Base-by-base conservation (phyloP, 2,113 vertebrate species). In the Gobiocypris rarus region DNA sequence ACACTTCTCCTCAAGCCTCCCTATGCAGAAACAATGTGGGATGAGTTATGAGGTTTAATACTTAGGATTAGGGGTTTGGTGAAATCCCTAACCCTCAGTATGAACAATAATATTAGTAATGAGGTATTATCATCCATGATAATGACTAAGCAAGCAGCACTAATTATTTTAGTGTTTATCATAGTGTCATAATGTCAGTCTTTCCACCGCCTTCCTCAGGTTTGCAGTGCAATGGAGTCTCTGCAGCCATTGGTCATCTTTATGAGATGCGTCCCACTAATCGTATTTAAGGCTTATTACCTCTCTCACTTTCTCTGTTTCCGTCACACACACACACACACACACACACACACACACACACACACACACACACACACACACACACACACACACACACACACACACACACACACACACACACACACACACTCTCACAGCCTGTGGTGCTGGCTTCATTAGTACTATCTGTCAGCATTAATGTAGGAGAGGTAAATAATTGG, bases 401-500 rank as follows among this genome's bases (percentile, higher is more conserved):
- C 31, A 43, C 8, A 22, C 45, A 24, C 83, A 69, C 31, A 45
- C 9, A 22, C 48, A 24, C 83, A 70, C 34, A 31, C 9, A n/a
- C 31, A 24, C 83, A 58, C 31, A 45, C 56, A 7, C 48, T 17
- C 9, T 19, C 63, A 1, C 17, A 67, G 11, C 38, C n/a, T 69
- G 84, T 63, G 65, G 69, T 78, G 34, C 65, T 45, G 74, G 59
- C 63, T 74, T 83, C n/a, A 82, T 85, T 82, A 83, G 24, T 31
- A 43, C 56, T 74, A 79, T 73, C 74, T 67, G 75, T 83, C 65
- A 67, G 65, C 34, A 75, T 78, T 87, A 82, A 85, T 82, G 56
- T 73, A 50, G 43, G 54, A 78, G 75, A 65, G 67, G 74, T 85
- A 74, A 82, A 85, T 87, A 85, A 87, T 87, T 83, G 74, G 86